Evolutionary conservation across 2,888 invertebrate species (phyloP), one percentile per base, ranked within the genome.

Genomic region (Lasioglossum lativentre): DNA sequence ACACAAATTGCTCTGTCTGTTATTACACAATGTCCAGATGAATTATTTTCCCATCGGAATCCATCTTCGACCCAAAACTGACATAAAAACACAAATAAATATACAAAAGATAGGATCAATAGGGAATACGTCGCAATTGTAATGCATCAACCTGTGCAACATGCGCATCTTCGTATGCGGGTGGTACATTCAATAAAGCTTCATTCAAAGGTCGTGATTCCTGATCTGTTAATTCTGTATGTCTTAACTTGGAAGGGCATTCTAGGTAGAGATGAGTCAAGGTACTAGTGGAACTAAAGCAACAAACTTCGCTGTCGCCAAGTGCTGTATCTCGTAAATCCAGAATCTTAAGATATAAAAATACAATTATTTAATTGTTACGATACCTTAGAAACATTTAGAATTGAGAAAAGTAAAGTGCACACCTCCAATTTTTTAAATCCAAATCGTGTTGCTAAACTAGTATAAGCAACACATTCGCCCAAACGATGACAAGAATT

Each of bases 401-500:
- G n/a, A n/a, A 73, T 40, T n/a, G 10, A 12, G 6, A 27, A 59
- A 34, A 0, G 79, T 42, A 70, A 78, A 59, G 23, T 71, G 80
- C 80, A 91, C 92, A 96, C 96, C 96, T 96, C 95, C 1, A 97
- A 94, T 1, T 95, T 94, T 89, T 96, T 96, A 94, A 97, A 98
- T 0, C 98, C 98, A 93, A 97, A 97, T 89, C 97, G 95, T 0
- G 97, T 96, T 0, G 98, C 97, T 82, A 98, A 96, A 92, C 97
- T 97, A 0, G 97, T 96, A 94, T 98, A 98, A 0, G 97, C 97
- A 27, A 97, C 96, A 92, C 97, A 97, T 93, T 98, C 97, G 0
- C 96, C 96, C 86, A 98, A 95, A 74, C 96, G 96, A 79, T 95
- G 95, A 92, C 98, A 98, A 63, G 97, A 96, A 68, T 96, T 96